These are phyloP conservation scores for Hiodon tergisus DNA, from an alignment of 2,113 vertebrate genomes.

Conservation along the genomic window DNA sequence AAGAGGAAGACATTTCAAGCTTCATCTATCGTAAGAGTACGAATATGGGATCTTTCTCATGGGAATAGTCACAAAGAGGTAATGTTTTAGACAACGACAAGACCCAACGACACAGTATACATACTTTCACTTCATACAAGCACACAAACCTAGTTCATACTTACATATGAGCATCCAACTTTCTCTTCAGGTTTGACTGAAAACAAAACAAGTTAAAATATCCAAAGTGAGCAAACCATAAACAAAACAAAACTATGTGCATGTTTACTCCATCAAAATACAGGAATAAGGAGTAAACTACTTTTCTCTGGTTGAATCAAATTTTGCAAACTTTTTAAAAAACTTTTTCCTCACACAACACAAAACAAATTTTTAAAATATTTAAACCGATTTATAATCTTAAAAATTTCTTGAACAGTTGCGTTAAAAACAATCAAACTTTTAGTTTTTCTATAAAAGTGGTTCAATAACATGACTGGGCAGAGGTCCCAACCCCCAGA, in stretches of 20 bases:
- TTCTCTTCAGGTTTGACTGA: conserved; percentile 89
- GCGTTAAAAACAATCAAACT: no score
- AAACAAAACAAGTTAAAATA: conserved; percentile 33
- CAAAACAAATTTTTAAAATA: no score
- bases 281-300: neutral
- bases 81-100: no score
- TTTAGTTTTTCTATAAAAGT: no score
- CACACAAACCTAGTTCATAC: conserved; percentile 46
- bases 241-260: neutral
- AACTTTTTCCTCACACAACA: no score
- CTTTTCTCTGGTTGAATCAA: no score
- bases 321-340: no score
- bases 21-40: no score
- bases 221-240: neutral
- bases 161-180: conserved; percentile 94
- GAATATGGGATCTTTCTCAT: neutral
- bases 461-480: no score
- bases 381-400: no score
- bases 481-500: no score
- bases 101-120: neutral
- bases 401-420: no score
- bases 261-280: neutral
- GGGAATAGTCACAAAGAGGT: neutral
- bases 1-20: neutral
- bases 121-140: neutral